Percentiles rank a stretch among this genome's conserved stretches.
phyloP scores from a whole-genome alignment of 2,113 vertebrate genomes.

The Chamaetylas fuelleborni region DNA sequence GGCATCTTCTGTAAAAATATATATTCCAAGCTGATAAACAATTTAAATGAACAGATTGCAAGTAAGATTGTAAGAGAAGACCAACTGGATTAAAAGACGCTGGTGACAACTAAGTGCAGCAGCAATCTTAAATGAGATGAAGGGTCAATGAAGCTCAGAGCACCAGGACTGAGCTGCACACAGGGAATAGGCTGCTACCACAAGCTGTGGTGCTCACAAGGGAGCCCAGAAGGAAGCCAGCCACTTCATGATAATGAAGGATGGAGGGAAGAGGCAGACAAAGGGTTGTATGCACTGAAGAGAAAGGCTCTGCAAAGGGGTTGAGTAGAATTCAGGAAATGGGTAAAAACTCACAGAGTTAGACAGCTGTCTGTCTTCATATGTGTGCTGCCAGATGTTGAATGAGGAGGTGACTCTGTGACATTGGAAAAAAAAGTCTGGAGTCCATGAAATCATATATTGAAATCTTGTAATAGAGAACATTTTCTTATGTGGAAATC shows the following conservation, averaged over 20 bases:
- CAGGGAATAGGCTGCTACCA: neutral
- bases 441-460: neutral
- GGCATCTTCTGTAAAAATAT: neutral
- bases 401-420: neutral
- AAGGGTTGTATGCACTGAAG: neutral
- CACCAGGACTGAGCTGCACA: neutral
- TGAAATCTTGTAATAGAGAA: neutral
- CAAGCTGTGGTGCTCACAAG: accelerated
- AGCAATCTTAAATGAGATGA: neutral
- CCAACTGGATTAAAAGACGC: neutral
- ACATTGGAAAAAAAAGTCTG: neutral
- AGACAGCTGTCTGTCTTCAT: neutral
- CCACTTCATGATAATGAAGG: accelerated
- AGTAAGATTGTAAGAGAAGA: neutral
- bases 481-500: neutral
- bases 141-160: neutral
- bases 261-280: neutral
- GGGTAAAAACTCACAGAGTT: neutral
- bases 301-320: neutral
- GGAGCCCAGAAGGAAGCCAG: neutral
- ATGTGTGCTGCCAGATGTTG: neutral
- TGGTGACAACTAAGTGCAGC: neutral
- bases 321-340: neutral
- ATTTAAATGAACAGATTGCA: neutral
- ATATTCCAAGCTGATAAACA: neutral